phyloP scores from a whole-genome alignment of 2,113 vertebrate genomes.

The Beaufortia kweichowensis region DNA sequence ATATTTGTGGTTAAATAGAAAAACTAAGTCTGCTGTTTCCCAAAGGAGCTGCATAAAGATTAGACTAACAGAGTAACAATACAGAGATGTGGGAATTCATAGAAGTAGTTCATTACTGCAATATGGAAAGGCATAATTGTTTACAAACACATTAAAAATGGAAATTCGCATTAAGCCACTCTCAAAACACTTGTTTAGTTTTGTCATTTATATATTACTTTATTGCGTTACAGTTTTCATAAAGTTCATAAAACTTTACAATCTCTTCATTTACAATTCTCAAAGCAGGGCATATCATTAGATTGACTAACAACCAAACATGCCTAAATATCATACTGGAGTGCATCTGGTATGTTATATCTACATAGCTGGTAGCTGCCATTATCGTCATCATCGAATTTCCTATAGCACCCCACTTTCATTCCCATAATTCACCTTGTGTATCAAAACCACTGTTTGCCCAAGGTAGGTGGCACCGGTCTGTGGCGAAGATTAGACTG shows the following conservation, averaged over 20 bases:
- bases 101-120: neutral
- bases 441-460: neutral
- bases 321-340: too few relatives aligned
- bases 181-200: too few relatives aligned
- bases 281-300: too few relatives aligned
- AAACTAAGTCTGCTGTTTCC: neutral
- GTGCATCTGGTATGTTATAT: neutral
- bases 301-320: too few relatives aligned
- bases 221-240: too few relatives aligned
- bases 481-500: neutral
- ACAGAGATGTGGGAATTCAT: neutral
- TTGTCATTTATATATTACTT: neutral
- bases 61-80: neutral
- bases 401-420: conserved; percentile 66
- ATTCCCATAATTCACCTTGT: conserved; percentile 53
- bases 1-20: conserved; percentile 69
- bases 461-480: conserved; percentile 61
- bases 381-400: conserved; percentile 56
- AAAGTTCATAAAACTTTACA: neutral
- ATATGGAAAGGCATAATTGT: neutral
- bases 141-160: too few relatives aligned
- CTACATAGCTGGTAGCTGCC: conserved; percentile 11
- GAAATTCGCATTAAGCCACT: too few relatives aligned
- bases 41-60: neutral
- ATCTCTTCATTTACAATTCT: neutral